These are phyloP conservation scores for Pseudomugil gertrudae DNA, from an alignment of 2,797 vertebrate genomes.

Conservation along the genomic window DNA sequence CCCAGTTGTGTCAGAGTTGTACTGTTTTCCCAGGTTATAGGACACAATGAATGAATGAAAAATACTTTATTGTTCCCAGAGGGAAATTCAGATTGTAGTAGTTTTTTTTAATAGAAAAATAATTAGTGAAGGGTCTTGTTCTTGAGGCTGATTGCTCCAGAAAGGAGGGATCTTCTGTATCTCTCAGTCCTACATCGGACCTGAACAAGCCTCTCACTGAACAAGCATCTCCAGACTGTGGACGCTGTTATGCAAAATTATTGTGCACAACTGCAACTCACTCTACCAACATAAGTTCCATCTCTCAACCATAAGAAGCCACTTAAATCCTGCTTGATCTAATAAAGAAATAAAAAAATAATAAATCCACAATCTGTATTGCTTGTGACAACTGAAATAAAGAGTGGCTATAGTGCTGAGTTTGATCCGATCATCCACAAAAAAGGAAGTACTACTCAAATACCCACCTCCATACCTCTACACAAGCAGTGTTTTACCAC, in stretches of 20 bases:
- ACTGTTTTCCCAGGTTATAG: conserved; percentile 34
- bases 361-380: background rate
- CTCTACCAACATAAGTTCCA: conserved; percentile 35
- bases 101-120: too few relatives aligned
- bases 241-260: conserved; percentile 44
- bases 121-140: too few relatives aligned
- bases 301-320: background rate
- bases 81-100: too few relatives aligned
- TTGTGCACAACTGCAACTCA: conserved; percentile 41
- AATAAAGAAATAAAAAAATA: background rate
- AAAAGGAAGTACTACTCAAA: background rate
- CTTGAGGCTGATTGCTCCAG: too few relatives aligned
- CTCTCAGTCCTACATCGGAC: too few relatives aligned
- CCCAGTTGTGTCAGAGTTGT: conserved; percentile 35
- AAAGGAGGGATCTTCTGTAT: too few relatives aligned
- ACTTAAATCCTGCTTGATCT: background rate
- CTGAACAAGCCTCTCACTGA: too few relatives aligned
- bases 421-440: background rate
- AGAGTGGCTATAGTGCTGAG: too few relatives aligned
- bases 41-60: too few relatives aligned
- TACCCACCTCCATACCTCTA: background rate
- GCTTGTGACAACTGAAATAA: background rate
- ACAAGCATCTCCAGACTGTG: conserved; percentile 8
- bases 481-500: conserved; percentile 15
- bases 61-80: too few relatives aligned